Evolutionary conservation across 1,140 invertebrate species (phyloP).

Genomic region (Agrilus planipennis): DNA sequence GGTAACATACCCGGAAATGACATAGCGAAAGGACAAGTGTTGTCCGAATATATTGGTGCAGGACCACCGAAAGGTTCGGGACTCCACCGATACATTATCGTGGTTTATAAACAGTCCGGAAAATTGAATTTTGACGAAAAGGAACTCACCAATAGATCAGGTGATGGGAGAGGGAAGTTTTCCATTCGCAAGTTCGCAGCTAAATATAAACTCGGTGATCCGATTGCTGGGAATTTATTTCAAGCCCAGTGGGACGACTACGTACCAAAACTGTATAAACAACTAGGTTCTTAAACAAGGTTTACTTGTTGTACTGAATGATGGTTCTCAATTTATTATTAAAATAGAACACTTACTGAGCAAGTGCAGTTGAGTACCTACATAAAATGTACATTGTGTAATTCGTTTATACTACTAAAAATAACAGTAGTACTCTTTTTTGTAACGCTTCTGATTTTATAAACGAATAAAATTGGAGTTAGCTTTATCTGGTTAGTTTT

Average conservation of each 20-base stretch:
- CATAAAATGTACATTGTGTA: too few relatives aligned
- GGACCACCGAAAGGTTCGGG: constrained; percentile 72
- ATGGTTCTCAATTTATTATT: too few relatives aligned
- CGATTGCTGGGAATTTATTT: constrained; percentile 79
- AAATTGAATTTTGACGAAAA: constrained; percentile 59
- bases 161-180: constrained; percentile 52
- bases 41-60: constrained; percentile 73
- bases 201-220: constrained; percentile 72
- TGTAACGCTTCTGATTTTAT: too few relatives aligned
- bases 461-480: too few relatives aligned
- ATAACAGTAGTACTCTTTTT: too few relatives aligned
- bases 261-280: constrained; percentile 64
- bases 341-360: too few relatives aligned
- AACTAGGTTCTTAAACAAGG: constrained; percentile 44
- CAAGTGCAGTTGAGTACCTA: too few relatives aligned
- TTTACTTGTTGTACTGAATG: too few relatives aligned
- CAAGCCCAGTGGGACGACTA: constrained; percentile 86
- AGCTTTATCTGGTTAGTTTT: too few relatives aligned
- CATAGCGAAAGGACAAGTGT: constrained; percentile 49
- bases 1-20: constrained; percentile 76
- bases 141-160: constrained; percentile 34
- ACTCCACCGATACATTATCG: constrained; percentile 82
- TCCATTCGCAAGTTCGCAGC: constrained; percentile 66
- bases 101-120: constrained; percentile 72
- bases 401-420: too few relatives aligned